These are phyloP conservation scores for Aurelia aurita complex sp. Pacific DNA, from an alignment of 30 jellyfish, hydroid and myxozoan species.

Conservation along the genomic window DNA sequence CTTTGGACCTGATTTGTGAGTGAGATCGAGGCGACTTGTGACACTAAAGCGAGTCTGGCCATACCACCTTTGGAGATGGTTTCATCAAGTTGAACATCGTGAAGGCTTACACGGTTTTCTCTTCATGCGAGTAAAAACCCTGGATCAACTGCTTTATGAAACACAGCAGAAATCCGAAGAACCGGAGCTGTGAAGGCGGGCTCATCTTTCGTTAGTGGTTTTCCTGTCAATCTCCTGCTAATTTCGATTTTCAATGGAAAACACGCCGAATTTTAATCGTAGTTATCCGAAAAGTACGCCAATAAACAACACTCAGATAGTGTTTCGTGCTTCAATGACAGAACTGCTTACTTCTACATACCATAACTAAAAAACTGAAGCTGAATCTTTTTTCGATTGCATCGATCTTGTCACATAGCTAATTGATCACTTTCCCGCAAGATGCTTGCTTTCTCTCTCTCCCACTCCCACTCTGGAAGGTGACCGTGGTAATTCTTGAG, in stretches of 20 bases:
- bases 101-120: conserved; percentile 19
- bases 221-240: conserved; percentile 66
- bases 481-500: too few species aligned
- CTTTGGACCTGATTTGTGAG: too few species aligned
- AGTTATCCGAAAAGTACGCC: not conserved
- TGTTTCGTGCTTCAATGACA: not conserved
- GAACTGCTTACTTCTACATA: not conserved
- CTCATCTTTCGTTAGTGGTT: conserved; percentile 57
- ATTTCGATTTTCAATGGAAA: conserved; percentile 40
- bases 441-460: too few species aligned
- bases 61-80: too few species aligned
- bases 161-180: conserved; percentile 60
- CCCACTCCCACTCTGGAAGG: too few species aligned
- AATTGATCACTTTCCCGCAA: too few species aligned
- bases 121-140: conserved; percentile 36
- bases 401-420: too few species aligned
- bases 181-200: conserved; percentile 85
- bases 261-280: not conserved
- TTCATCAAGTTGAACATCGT: conserved; percentile 26
- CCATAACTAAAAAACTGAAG: too few species aligned
- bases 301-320: not conserved
- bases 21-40: too few species aligned
- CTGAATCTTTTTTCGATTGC: too few species aligned
- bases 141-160: conserved; percentile 23
- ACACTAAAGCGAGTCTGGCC: too few species aligned